phyloP scores from a whole-genome alignment of 2,113 vertebrate species.

The Malurus elegans region DNA sequence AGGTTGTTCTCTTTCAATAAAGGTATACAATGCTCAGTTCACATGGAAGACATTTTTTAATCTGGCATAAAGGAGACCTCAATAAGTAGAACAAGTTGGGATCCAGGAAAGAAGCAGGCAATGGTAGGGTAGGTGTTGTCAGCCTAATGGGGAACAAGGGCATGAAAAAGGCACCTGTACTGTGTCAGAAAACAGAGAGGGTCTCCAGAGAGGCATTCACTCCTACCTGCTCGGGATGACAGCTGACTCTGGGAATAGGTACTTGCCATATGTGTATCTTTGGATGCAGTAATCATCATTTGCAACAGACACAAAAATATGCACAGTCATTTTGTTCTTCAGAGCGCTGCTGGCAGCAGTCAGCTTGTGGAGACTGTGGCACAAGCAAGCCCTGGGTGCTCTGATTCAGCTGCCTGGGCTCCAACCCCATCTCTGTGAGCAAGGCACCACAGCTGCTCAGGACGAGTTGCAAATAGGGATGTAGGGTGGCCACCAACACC shows the following conservation, averaged over 20 bases:
- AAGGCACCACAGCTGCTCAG: not conserved
- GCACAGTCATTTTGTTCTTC: not conserved
- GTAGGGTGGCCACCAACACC: not conserved
- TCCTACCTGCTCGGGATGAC: not conserved
- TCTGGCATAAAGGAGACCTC: not conserved
- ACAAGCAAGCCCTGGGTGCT: not conserved
- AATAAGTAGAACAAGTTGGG: not conserved
- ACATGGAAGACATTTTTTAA: not conserved
- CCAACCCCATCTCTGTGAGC: not conserved
- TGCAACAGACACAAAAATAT: not conserved
- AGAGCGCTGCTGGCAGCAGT: not conserved
- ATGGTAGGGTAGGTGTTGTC: not conserved
- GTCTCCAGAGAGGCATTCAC: not conserved
- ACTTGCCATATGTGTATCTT: not conserved
- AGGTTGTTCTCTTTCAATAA: not conserved
- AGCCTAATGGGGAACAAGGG: not conserved
- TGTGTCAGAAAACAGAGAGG: not conserved
- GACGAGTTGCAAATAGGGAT: not conserved
- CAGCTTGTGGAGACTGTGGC: rapidly evolving
- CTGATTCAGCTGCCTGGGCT: not conserved
- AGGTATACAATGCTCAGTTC: not conserved
- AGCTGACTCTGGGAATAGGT: not conserved
- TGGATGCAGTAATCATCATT: not conserved
- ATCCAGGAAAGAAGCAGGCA: not conserved
- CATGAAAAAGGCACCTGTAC: not conserved